phyloP scores from a whole-genome alignment of 1,140 invertebrate genomes.

The Lineus longissimus region DNA sequence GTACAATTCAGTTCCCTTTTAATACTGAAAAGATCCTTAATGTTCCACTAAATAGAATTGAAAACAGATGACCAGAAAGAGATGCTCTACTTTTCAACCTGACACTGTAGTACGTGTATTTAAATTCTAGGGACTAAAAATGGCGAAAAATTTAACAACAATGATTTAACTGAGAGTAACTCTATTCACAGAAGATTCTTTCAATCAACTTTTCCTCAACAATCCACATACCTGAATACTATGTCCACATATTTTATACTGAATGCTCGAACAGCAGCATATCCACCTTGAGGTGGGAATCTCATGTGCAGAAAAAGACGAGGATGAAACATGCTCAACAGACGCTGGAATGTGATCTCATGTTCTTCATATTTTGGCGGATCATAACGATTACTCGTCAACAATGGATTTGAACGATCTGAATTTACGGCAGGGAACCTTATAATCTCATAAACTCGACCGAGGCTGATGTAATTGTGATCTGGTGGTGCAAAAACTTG shows the following conservation, averaged over 20 bases:
- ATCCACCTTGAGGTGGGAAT: constrained; percentile 49
- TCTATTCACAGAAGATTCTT: too few relatives aligned
- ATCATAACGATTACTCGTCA: constrained; percentile 41
- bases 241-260: constrained; percentile 49
- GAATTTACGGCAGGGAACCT: constrained; percentile 6
- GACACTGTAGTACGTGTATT: too few relatives aligned
- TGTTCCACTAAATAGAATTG: too few relatives aligned
- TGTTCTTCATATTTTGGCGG: constrained; percentile 30
- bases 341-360: constrained; percentile 24
- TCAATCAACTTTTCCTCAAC: too few relatives aligned
- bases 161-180: too few relatives aligned
- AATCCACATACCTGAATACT: constrained; percentile 48
- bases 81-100: too few relatives aligned
- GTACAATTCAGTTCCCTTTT: too few relatives aligned
- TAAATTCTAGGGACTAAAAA: too few relatives aligned
- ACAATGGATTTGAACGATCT: constrained; percentile 5
- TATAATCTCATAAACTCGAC: constrained; percentile 30
- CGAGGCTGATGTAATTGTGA: constrained; percentile 15
- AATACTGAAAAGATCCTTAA: too few relatives aligned
- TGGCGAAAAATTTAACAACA: too few relatives aligned
- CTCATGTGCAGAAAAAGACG: constrained; percentile 45
- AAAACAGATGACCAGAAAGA: too few relatives aligned
- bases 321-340: constrained; percentile 49
- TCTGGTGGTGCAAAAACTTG: constrained; percentile 32
- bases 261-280: constrained; percentile 41